Conservation (phyloP, 2,113 vertebrate species). For the Montifringilla adamsi region DNA sequence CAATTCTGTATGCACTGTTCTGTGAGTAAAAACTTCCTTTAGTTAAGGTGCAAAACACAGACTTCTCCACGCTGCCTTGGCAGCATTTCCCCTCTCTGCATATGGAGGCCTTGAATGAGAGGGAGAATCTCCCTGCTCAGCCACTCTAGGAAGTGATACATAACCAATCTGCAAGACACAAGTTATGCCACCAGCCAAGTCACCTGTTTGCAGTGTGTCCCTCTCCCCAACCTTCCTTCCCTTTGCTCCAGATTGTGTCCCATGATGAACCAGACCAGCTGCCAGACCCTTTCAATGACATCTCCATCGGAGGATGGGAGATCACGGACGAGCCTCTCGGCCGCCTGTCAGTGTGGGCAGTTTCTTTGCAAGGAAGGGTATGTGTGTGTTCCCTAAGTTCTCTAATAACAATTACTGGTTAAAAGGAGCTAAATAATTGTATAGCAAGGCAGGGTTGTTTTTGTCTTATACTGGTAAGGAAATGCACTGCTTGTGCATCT, state of each 20-base stretch:
- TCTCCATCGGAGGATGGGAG: slow-evolving; percentile 93
- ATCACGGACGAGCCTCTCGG: slow-evolving; percentile 88
- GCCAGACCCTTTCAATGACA: slow-evolving; percentile 93
- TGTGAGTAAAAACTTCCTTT: background rate
- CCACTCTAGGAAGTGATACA: background rate
- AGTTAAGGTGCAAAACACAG: background rate
- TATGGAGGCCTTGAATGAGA: background rate
- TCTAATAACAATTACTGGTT: background rate
- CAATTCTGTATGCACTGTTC: background rate
- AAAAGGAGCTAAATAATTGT: background rate
- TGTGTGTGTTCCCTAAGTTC: background rate
- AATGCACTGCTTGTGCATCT: background rate
- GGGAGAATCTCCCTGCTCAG: background rate
- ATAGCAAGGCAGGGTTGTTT: background rate
- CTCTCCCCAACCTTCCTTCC: background rate
- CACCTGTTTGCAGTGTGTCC: background rate
- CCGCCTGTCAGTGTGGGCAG: slow-evolving; percentile 88
- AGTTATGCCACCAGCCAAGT: background rate
- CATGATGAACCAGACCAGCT: slow-evolving; percentile 74
- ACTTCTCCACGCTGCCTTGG: background rate
- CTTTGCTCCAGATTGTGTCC: slow-evolving; percentile 79
- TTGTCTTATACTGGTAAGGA: background rate
- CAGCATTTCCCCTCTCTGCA: background rate
- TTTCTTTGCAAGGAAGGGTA: slow-evolving; percentile 94
- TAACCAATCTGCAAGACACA: background rate